Conservation (phyloP, 2,888 invertebrate genomes). For the Amiota mariae region DNA sequence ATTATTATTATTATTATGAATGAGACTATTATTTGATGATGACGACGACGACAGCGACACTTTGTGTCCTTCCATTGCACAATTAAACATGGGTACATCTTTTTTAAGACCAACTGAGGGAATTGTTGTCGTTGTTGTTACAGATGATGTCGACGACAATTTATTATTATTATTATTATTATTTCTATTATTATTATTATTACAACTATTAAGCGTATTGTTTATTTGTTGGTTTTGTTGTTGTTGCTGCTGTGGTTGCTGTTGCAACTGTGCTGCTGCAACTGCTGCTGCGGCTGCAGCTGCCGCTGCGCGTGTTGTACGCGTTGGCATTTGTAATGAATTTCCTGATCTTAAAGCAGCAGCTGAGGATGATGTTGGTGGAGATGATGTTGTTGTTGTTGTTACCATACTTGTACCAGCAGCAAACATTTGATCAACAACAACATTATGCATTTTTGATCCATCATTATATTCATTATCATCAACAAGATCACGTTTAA, state of each 20-base stretch:
- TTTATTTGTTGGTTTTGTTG: constrained; percentile 52
- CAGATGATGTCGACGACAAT: constrained; percentile 20
- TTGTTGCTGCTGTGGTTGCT: constrained; percentile 48
- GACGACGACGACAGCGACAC: constrained; percentile 25
- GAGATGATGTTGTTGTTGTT: constrained; percentile 33
- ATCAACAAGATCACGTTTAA: constrained; percentile 45
- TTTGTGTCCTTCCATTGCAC: constrained; percentile 69
- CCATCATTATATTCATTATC: constrained; percentile 46
- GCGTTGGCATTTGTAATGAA: constrained; percentile 21
- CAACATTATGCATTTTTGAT: constrained; percentile 60
- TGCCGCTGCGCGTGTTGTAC: constrained; percentile 26
- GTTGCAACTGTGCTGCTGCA: constrained; percentile 37
- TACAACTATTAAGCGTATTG: constrained; percentile 64
- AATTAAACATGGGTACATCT: constrained; percentile 72
- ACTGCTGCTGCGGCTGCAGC: constrained; percentile 26
- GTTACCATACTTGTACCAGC: constrained; percentile 27
- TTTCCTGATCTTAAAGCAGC: constrained; percentile 41
- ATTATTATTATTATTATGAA: no score
- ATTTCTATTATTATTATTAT: constrained; percentile 51
- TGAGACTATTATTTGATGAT: neutral
- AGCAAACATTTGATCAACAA: constrained; percentile 21
- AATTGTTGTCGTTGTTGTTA: constrained; percentile 15
- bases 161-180: constrained; percentile 29
- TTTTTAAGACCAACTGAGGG: constrained; percentile 63
- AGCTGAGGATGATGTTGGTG: constrained; percentile 57